Conservation (phyloP, 2,888 invertebrate species). For the Quadroppia sp. region DNA sequence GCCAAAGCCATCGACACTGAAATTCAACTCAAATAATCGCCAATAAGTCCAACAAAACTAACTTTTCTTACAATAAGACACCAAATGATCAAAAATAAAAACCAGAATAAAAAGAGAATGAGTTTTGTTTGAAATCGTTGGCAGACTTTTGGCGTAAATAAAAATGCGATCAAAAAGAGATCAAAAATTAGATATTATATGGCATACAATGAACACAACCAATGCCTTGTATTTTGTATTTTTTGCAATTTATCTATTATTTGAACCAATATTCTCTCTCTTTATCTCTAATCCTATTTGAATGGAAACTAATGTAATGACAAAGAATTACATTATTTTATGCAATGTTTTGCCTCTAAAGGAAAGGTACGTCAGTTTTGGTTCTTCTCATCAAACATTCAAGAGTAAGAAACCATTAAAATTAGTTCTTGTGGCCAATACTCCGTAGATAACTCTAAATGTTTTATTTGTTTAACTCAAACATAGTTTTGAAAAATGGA, state of each 20-base stretch:
- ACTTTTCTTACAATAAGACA: background rate
- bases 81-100: background rate
- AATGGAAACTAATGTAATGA: constrained; percentile 18
- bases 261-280: background rate
- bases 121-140: background rate
- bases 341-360: constrained; percentile 2
- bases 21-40: constrained; percentile 20
- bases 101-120: background rate
- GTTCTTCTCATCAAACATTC: constrained; percentile 30
- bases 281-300: background rate
- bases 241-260: background rate
- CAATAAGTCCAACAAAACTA: constrained; percentile 34
- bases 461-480: background rate
- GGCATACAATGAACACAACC: background rate
- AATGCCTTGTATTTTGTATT: background rate
- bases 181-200: constrained; percentile 25
- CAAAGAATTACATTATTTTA: constrained; percentile 1
- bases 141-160: background rate
- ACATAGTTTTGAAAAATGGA: constrained; percentile 30
- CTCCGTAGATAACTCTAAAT: constrained; percentile 6
- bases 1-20: constrained; percentile 19
- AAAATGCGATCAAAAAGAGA: background rate
- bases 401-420: constrained; percentile 26
- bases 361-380: constrained; percentile 1
- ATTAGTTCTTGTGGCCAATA: constrained; percentile 19